phyloP scores from a whole-genome alignment of 2,113 vertebrate species.

The Struthidea cinerea region DNA sequence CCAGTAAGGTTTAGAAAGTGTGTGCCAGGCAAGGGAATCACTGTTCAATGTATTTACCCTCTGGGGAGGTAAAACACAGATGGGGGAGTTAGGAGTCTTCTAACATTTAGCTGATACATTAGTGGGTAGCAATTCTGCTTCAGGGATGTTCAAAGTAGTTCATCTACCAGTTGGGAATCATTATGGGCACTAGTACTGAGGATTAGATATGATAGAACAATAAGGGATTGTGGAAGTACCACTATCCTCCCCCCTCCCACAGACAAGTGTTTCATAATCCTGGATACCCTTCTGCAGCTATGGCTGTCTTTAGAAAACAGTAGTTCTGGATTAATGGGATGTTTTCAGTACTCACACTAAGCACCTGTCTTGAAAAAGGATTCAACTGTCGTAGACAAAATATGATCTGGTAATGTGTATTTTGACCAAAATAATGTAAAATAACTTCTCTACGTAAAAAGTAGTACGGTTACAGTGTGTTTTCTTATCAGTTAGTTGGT shows the following conservation, averaged over 20 bases:
- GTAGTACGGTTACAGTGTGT: not conserved
- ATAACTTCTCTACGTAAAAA: not conserved
- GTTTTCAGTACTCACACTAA: not conserved
- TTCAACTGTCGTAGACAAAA: not conserved
- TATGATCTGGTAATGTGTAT: not conserved
- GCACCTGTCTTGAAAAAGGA: not conserved
- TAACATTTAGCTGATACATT: slow-evolving; percentile 73
- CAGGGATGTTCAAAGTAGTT: slow-evolving; percentile 48
- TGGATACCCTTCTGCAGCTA: not conserved
- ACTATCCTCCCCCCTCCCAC: not conserved
- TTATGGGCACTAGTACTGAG: slow-evolving; percentile 1
- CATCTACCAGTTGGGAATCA: slow-evolving; percentile 42
- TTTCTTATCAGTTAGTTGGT: not conserved
- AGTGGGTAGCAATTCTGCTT: slow-evolving; percentile 64
- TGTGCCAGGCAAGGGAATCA: slow-evolving; percentile 74
- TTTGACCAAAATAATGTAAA: not conserved
- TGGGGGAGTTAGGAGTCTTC: slow-evolving; percentile 75
- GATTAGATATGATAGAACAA: slow-evolving; percentile 46
- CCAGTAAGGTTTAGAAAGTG: slow-evolving; percentile 75
- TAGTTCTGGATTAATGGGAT: not conserved
- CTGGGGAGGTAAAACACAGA: slow-evolving; percentile 79
- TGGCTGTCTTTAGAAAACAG: not conserved
- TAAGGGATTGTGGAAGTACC: slow-evolving; percentile 4
- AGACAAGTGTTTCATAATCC: not conserved
- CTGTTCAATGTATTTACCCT: slow-evolving; percentile 75